A percentile compares a stretch with the other conserved stretches of the same genome.
Evolutionary conservation across 2,113 vertebrate genomes (phyloP).

Genomic region (Poeciliopsis prolifica): DNA sequence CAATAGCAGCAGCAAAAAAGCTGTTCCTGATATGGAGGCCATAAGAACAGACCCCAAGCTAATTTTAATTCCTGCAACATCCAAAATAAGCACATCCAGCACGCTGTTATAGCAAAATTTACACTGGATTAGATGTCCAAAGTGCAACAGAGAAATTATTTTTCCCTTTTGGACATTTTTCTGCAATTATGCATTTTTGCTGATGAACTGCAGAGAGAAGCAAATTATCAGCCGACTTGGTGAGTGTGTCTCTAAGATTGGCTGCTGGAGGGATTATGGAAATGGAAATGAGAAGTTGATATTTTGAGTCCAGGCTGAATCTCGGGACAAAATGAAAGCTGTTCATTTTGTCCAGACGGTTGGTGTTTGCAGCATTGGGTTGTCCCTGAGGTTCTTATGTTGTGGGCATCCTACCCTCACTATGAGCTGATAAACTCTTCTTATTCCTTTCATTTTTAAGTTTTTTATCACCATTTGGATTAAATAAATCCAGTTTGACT

Average conservation of each 20-base stretch:
- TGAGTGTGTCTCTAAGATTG: conserved; percentile 43
- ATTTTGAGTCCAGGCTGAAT: conserved; percentile 11
- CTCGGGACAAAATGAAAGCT: neutral
- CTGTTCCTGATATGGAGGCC: conserved; percentile 15
- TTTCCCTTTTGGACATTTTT: conserved; percentile 29
- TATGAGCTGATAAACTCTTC: neutral
- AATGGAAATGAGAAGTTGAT: conserved; percentile 32
- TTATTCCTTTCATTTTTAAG: neutral
- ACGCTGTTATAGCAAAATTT: conserved; percentile 34
- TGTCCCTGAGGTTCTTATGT: neutral
- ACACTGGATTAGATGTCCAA: conserved; percentile 16
- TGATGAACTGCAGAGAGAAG: conserved; percentile 38
- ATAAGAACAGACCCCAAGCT: conserved; percentile 16
- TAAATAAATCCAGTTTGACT: neutral
- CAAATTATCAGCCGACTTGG: conserved; percentile 40
- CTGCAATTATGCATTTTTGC: conserved; percentile 48
- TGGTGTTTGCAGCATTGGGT: neutral
- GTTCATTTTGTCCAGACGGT: conserved; percentile 2
- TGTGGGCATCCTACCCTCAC: neutral
- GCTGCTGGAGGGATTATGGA: conserved; percentile 49
- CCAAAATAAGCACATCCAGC: conserved; percentile 26
- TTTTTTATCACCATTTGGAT: neutral
- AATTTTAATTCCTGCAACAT: conserved; percentile 45
- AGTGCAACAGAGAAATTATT: conserved; percentile 16
- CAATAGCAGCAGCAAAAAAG: conserved; percentile 1